Conservation (phyloP, 1,140 invertebrate genomes). For the Saccostrea cuccullata region DNA sequence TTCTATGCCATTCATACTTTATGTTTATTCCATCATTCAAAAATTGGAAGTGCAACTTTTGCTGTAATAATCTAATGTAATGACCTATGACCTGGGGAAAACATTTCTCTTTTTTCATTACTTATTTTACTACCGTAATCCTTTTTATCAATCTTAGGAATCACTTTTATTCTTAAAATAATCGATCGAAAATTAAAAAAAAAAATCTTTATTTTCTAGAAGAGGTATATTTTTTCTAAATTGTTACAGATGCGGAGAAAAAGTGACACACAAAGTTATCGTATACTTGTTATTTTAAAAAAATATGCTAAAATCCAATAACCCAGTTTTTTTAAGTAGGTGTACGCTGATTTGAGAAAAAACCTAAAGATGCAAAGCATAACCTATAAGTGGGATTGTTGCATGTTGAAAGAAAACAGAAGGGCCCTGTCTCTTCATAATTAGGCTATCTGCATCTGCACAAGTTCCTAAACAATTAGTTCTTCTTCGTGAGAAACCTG, state of each 20-base stretch:
- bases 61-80: too few relatives aligned
- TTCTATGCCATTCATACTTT: too few relatives aligned
- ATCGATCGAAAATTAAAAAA: too few relatives aligned
- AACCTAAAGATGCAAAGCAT: background rate
- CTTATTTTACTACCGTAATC: too few relatives aligned
- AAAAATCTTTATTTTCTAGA: too few relatives aligned
- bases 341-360: background rate
- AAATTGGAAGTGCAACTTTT: too few relatives aligned
- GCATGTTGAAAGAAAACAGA: background rate
- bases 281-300: background rate
- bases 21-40: too few relatives aligned
- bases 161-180: too few relatives aligned
- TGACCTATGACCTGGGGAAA: too few relatives aligned
- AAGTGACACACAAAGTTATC: background rate
- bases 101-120: too few relatives aligned
- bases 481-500: constrained; percentile 3
- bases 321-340: background rate
- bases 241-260: background rate
- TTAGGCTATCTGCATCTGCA: constrained; percentile 24
- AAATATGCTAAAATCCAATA: background rate
- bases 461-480: background rate
- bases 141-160: too few relatives aligned
- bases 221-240: background rate
- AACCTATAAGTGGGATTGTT: background rate
- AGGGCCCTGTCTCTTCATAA: background rate